Base-by-base conservation (phyloP, 2,797 vertebrate genomes). In the Scolopax bukidnonensis region DNA sequence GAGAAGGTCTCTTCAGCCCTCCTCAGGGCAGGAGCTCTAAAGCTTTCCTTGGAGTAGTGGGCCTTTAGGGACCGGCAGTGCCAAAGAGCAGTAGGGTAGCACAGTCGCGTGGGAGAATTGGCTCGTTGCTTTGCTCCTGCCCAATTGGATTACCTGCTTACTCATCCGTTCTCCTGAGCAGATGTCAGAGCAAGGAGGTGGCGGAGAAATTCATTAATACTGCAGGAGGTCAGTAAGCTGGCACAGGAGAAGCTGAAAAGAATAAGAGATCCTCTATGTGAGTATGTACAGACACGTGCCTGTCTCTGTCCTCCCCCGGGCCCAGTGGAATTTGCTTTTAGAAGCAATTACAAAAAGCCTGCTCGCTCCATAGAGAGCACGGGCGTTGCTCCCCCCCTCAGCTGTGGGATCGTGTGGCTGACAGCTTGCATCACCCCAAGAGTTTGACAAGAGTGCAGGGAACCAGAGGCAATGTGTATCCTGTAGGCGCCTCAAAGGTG, bases 131-230 rank as follows among this genome's bases (percentile, higher is more conserved):
- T 89, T 96, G 45, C 87, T 97, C 59, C 77, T 97, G 96, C 94
- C 94, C 97, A 95, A 32, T 65, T 97, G 97, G 85, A 97, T 98
- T 96, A 97, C 96, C 93, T 97, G 97, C 96, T 97, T 97, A 97
- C 93, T 97, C 94, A 97, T 91, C 96, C 96, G 11, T 97, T 97
- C 93, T 98, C 87, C 82, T 47, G 95, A 97, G 94, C 97, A 96
- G 96, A 93, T 97, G 96, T 97, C 94, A 96, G 95, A 97, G 94
- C 94, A 97, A 95, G 90, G 92, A 96, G 89, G 96, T 97, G 97
- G 97, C 75, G 87, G 96, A 96, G 89, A 80, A 97, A 95, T 96
- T 96, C 95, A 94, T 97, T 97, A 98, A 97, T 92, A 89, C 71
- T 96, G 81, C 77, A 96, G 84, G 88, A 96, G 86, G 90, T 96